Base-by-base conservation (phyloP, 2,797 vertebrate species). In the Sebastes goodei region DNA sequence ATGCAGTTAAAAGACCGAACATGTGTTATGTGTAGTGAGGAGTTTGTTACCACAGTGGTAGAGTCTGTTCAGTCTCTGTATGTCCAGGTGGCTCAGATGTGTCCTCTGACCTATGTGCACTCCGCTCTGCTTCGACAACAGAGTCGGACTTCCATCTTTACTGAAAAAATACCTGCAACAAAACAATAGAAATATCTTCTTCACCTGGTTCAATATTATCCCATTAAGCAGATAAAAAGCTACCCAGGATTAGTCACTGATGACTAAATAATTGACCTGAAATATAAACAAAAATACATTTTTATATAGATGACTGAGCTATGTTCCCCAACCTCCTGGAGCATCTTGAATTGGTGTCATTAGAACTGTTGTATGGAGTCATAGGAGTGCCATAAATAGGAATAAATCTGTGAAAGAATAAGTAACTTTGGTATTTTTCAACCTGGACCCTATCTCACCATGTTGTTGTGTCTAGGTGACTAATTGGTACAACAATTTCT, bases 121-220 rank as follows among this genome's bases (percentile, higher is more conserved):
- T 1, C 15, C 73, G 0, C 4, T 0, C 1, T 23, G 0, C 11
- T 38, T 81, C 1, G 83, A 0, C 66, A 78, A 1, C 21, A 92
- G 0, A 0, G 92, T 93, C 1, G 82, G 68, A 12, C 3, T 10
- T 46, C 80, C 79, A 23, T 86, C 12, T 5, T 0, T 0, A 30
- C 84, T 91, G 78, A 93, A 93, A n/a, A 56, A 92, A 27, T 4
- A 33, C n/a, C 92, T 92, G 70, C 2, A 71, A 53, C 1, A 30
- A 4, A 38, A 33, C 7, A 11, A 4, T 6, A 46, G 14, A 46
- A 27, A 27, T n/a, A 3, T 21, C 10, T 12, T 32, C 2, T 21
- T 33, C 20, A 33, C 60, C 10, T 0, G 0, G 30, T 33, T 33
- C 10, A 64, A 25, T 35, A n/a, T 38, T 29, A n/a, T 10, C 20